phyloP scores from a whole-genome alignment of 1,140 invertebrate genomes.

The Aethina tumida region DNA sequence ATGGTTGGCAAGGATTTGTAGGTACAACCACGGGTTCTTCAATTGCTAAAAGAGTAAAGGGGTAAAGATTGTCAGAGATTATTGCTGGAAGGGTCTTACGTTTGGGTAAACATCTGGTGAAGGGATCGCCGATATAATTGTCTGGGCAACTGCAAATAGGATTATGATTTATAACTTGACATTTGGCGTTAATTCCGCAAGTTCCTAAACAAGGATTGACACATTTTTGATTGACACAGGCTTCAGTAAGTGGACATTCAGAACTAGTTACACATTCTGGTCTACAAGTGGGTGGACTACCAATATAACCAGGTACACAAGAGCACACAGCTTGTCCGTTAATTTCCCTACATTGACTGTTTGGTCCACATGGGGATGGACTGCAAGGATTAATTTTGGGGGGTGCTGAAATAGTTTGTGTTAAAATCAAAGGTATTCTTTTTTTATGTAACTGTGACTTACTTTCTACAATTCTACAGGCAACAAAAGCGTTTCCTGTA shows the following conservation, averaged over 20 bases:
- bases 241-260: conserved; percentile 49
- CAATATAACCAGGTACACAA: conserved; percentile 40
- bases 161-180: conserved; percentile 52
- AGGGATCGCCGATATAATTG: conserved; percentile 42
- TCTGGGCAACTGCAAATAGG: conserved; percentile 37
- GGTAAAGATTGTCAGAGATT: no score
- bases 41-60: conserved; percentile 29
- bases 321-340: conserved; percentile 46
- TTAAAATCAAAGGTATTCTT: conserved; percentile 3
- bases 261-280: conserved; percentile 53
- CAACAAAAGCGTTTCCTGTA: conserved; percentile 53
- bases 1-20: conserved; percentile 62
- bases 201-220: conserved; percentile 50
- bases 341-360: conserved; percentile 46
- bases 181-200: conserved; percentile 52
- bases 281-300: conserved; percentile 41
- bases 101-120: conserved; percentile 51
- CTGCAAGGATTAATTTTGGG: conserved; percentile 34
- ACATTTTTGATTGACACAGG: conserved; percentile 54
- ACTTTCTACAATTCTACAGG: conserved; percentile 47
- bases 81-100: not conserved
- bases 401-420: conserved; percentile 41
- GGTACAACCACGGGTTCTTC: conserved; percentile 36
- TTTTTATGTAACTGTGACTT: conserved; percentile 18
- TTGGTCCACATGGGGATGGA: conserved; percentile 46